Base-by-base conservation (phyloP, 2,113 vertebrate species). In the Rostratula benghalensis region DNA sequence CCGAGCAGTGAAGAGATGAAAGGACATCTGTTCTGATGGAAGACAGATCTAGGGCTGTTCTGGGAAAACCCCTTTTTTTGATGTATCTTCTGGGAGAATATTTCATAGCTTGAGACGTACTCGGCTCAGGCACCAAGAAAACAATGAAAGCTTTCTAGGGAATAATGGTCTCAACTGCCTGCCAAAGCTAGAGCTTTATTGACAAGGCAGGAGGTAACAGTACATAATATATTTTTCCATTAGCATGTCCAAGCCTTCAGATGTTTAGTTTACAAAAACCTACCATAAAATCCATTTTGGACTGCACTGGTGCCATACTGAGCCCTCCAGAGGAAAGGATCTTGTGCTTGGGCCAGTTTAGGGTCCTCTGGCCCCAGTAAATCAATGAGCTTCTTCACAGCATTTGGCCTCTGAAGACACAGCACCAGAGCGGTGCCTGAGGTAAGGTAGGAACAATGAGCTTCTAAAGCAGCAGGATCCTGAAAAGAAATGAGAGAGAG, bases 301-400 rank as follows among this genome's bases (percentile, higher is more conserved):
- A 97, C 68, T 18, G 46, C 46, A 77, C 93, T 98, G 86, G 39
- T 92, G 57, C 97, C 97, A 56, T 95, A 97, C 74, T 97, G 97
- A 89, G 96, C 97, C 63, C 97, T 98, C 97, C 97, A 98, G 61
- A 95, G 73, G n/a, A 53, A 65, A 0, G 96, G 97, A 65, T 98
- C 95, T 37, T 96, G 50, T 10, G 64, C 75, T n/a, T 80, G 90
- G 31, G 96, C 96, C 81, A 86, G 25, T 2, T 68, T 41, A 11
- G 97, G 96, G 63, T 98, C 97, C 87, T 98, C 97, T 9, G 98
- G 97, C 11, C 97, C 96, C 69, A 98, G 93, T 59, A 98, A 45
- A 56, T 98, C 97, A 77, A 98, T 53, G 71, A 98, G 95, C 75
- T 96, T 98, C 91, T 96, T 97, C 89, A 98, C 97, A 63, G 98